A percentile compares a stretch with the other conserved stretches of the same genome.
Evolutionary conservation across 2,888 invertebrate genomes (phyloP).

Genomic region (Dilophus febrilis): DNA sequence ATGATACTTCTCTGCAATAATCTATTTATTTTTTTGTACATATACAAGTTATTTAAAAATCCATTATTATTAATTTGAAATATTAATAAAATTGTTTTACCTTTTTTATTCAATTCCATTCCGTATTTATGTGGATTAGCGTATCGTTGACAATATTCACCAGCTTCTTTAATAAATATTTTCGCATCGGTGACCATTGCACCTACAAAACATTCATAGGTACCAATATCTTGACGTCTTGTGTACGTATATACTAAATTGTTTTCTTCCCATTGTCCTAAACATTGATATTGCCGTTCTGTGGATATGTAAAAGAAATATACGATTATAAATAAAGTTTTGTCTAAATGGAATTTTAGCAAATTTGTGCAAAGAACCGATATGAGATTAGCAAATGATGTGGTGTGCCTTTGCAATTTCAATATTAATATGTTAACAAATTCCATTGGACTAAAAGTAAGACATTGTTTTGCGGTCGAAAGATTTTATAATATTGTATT

Average conservation of each 20-base stretch:
- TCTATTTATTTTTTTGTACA: too few relatives aligned
- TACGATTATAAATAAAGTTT: too few relatives aligned
- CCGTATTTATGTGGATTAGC: conserved; percentile 40
- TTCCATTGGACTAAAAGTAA: neutral
- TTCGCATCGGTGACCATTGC: conserved; percentile 38
- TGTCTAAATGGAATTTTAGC: too few relatives aligned
- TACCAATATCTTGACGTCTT: conserved; percentile 39
- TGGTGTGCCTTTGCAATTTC: too few relatives aligned
- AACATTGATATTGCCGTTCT: conserved; percentile 46
- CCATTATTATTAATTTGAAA: too few relatives aligned
- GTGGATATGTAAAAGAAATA: too few relatives aligned
- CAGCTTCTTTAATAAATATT: conserved; percentile 48
- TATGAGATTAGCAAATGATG: too few relatives aligned
- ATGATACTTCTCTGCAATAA: too few relatives aligned
- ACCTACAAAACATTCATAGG: conserved; percentile 49
- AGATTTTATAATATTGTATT: neutral
- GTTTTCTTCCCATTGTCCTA: conserved; percentile 48
- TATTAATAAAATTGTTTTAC: conserved; percentile 15
- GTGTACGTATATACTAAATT: conserved; percentile 46
- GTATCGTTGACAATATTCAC: conserved; percentile 42
- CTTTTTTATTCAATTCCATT: conserved; percentile 40
- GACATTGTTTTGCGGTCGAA: conserved; percentile 8
- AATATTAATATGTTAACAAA: too few relatives aligned
- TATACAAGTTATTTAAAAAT: too few relatives aligned
- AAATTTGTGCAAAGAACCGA: too few relatives aligned